Conservation (phyloP, 2,797 vertebrate genomes). For the Perodicticus potto region DNA sequence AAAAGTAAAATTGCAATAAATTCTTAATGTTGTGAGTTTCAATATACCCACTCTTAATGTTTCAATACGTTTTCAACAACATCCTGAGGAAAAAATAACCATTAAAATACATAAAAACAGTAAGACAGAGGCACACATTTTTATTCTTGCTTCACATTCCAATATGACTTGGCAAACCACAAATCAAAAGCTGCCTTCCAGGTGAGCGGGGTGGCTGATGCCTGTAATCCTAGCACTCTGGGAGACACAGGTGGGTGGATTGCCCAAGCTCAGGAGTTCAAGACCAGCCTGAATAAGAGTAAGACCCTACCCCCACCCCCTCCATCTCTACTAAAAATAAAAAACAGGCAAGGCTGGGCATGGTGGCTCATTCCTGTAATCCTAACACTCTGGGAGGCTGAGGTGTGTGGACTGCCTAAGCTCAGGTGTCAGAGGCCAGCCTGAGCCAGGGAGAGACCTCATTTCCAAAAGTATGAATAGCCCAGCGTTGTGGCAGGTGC, state of each 20-base stretch:
- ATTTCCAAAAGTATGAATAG: neutral
- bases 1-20: neutral
- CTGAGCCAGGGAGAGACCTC: neutral
- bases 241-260: neutral
- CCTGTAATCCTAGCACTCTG: neutral
- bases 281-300: too few species aligned
- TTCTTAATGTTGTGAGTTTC: neutral
- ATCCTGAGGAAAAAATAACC: neutral
- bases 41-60: neutral
- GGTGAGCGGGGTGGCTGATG: neutral
- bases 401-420: neutral
- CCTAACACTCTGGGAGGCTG: too few species aligned
- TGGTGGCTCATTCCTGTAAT: too few species aligned
- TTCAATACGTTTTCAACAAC: neutral
- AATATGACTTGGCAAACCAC: neutral
- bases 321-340: too few species aligned
- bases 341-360: too few species aligned
- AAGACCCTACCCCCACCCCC: too few species aligned
- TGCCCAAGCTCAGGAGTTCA: too few species aligned
- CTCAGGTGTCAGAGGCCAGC: neutral
- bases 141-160: neutral
- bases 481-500: too few species aligned
- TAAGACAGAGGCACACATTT: neutral
- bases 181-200: neutral
- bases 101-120: neutral